Conservation (phyloP, 2,888 invertebrate genomes). For the Synanthedon tipuliformis region DNA sequence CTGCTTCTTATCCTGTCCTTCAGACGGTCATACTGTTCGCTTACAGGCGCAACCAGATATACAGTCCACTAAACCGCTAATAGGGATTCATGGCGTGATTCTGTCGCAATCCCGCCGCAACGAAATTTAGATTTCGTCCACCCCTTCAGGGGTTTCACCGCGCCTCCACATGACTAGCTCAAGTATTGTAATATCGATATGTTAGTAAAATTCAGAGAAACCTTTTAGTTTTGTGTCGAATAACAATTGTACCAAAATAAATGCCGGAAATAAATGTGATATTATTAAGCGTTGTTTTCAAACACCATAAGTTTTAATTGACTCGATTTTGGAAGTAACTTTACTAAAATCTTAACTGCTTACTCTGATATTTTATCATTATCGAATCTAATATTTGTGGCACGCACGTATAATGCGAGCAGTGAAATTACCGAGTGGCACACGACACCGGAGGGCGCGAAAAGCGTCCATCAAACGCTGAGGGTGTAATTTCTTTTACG, state of each 20-base stretch:
- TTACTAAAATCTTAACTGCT: background rate
- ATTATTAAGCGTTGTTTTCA: background rate
- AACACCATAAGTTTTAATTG: background rate
- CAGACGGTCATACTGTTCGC: too few species aligned
- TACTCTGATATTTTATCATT: constrained; percentile 16
- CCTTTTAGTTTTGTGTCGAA: too few species aligned
- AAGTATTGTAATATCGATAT: too few species aligned
- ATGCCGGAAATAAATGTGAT: background rate
- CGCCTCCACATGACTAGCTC: too few species aligned
- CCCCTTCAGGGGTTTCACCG: too few species aligned
- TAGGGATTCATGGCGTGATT: too few species aligned
- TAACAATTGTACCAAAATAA: background rate
- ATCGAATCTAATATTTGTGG: constrained; percentile 25
- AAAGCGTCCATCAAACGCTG: constrained; percentile 20
- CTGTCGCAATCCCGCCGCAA: too few species aligned
- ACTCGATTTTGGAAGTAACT: background rate
- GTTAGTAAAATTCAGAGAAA: too few species aligned
- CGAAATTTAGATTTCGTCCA: too few species aligned
- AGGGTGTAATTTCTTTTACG: constrained; percentile 15
- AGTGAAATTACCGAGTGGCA: constrained; percentile 21
- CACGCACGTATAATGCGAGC: constrained; percentile 23
- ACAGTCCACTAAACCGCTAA: too few species aligned
- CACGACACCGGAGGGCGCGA: constrained; percentile 21
- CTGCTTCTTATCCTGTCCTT: too few species aligned
- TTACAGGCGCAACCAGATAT: too few species aligned